A percentile compares a stretch with the other conserved stretches of the same genome.
These are phyloP conservation scores for Microctonus aethiopoides DNA, from an alignment of 2,888 invertebrate genomes.

Conservation along the genomic window DNA sequence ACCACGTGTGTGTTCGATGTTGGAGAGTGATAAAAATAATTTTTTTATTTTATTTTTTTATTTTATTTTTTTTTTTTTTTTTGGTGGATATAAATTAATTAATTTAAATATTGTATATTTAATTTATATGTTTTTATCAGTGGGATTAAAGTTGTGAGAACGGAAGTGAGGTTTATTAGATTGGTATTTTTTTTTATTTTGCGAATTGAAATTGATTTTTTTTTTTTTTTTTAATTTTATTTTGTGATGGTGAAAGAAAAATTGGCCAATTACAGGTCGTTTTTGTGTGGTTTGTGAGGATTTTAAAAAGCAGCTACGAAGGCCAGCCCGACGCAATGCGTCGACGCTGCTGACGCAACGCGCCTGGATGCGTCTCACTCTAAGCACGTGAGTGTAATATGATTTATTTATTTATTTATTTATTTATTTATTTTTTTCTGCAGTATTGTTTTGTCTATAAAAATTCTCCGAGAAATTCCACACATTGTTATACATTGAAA, in stretches of 20 bases:
- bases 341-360: slow-evolving; percentile 68
- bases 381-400: slow-evolving; percentile 73
- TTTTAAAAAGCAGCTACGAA: slow-evolving; percentile 65
- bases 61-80: too few relatives aligned
- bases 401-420: background rate
- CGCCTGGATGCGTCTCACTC: slow-evolving; percentile 78
- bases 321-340: slow-evolving; percentile 68
- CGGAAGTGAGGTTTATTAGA: background rate
- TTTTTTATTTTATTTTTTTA: too few relatives aligned
- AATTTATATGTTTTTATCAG: background rate
- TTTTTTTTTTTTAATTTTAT: background rate
- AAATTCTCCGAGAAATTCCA: slow-evolving; percentile 5
- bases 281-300: slow-evolving; percentile 57
- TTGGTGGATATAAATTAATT: too few relatives aligned
- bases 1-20: background rate
- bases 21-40: too few relatives aligned
- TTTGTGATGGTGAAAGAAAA: background rate
- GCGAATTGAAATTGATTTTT: background rate
- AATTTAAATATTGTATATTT: too few relatives aligned
- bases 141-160: background rate
- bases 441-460: slow-evolving; percentile 23
- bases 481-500: too few relatives aligned
- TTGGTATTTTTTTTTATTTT: too few relatives aligned
- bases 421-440: slow-evolving; percentile 16
- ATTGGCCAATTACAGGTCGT: slow-evolving; percentile 33